Evolutionary conservation across 2,888 invertebrate species (phyloP).

Genomic region (Pseudococcus jackbeardsleyi): DNA sequence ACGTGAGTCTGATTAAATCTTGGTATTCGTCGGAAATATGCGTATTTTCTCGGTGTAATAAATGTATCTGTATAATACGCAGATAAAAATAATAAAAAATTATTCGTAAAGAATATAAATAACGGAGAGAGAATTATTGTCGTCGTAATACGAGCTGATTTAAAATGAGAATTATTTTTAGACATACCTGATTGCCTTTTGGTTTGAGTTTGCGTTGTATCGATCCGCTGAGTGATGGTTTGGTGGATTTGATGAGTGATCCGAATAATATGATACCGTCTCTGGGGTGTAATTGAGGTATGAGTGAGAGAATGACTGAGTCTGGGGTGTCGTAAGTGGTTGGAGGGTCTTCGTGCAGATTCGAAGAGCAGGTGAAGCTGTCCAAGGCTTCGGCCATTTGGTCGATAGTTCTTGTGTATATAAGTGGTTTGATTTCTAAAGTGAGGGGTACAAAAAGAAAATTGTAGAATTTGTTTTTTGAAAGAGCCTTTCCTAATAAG

Average conservation of each 20-base stretch:
- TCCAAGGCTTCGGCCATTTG: slow-evolving; percentile 39
- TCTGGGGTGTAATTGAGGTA: background rate
- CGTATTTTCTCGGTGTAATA: slow-evolving; percentile 20
- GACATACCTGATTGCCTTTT: background rate
- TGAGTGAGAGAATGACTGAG: background rate
- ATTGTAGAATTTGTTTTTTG: too few species aligned
- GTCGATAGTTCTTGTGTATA: slow-evolving; percentile 22
- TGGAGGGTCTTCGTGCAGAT: slow-evolving; percentile 1
- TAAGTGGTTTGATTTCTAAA: background rate
- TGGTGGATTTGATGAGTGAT: background rate
- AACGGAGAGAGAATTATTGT: background rate
- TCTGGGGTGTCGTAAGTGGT: background rate
- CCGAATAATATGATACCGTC: background rate
- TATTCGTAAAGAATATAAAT: background rate
- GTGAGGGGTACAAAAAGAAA: background rate
- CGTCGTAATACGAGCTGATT: background rate
- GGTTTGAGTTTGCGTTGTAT: slow-evolving; percentile 3
- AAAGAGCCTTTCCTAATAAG: too few species aligned
- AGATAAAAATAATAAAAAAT: background rate
- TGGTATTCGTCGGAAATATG: background rate
- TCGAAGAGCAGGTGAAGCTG: slow-evolving; percentile 19
- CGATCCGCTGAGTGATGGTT: background rate
- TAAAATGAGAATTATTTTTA: background rate
- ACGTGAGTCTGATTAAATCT: slow-evolving; percentile 29
- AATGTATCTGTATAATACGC: background rate